A percentile compares a stretch with the other conserved stretches of the same genome.
Evolutionary conservation across 2,113 vertebrate species (phyloP).

Genomic region (Psammodynastes pulverulentus): DNA sequence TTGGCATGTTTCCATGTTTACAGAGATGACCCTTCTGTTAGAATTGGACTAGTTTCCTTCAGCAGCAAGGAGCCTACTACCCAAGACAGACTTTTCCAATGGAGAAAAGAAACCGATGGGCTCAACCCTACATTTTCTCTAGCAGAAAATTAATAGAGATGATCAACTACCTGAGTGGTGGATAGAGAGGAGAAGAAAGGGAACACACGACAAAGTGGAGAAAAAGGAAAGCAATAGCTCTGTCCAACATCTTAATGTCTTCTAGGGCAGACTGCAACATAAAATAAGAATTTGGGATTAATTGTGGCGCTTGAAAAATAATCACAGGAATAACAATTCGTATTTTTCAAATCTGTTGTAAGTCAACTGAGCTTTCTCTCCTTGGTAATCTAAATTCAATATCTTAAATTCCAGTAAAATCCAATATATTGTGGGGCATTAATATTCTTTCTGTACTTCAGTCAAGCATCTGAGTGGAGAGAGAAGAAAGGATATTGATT

Average conservation of each 20-base stretch:
- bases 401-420: neutral
- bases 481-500: neutral
- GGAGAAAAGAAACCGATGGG: neutral
- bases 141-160: neutral
- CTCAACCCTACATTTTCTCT: neutral
- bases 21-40: neutral
- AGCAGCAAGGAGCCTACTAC: neutral
- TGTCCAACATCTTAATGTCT: constrained; percentile 75
- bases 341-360: neutral
- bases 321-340: neutral
- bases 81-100: neutral
- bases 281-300: neutral
- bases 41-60: neutral
- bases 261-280: constrained; percentile 45
- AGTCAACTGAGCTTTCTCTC: neutral
- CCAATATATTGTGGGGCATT: neutral
- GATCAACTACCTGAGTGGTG: constrained; percentile 79
- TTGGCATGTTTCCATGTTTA: neutral
- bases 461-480: too few species aligned
- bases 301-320: neutral
- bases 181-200: constrained; percentile 74
- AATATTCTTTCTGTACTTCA: neutral
- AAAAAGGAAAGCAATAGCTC: constrained; percentile 76
- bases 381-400: neutral
- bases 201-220: constrained; percentile 77